These are phyloP conservation scores for Hylaea fasciaria DNA, from an alignment of 2,888 invertebrate species.

Conservation along the genomic window DNA sequence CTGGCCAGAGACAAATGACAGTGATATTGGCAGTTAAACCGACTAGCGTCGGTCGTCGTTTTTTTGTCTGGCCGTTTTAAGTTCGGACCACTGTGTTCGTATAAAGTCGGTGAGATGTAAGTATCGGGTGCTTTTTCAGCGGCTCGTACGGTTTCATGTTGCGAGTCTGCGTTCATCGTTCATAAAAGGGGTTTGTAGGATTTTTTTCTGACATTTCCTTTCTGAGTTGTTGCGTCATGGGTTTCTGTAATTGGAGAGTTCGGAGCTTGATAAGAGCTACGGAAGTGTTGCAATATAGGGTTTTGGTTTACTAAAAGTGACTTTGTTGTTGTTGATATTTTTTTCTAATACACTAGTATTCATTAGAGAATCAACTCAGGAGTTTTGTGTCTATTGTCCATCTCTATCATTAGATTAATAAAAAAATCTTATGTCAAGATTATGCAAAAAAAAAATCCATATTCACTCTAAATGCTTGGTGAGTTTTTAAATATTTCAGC, in stretches of 20 bases:
- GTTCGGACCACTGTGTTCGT: constrained; percentile 52
- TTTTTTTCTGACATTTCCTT: constrained; percentile 4
- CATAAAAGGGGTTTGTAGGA: constrained; percentile 12
- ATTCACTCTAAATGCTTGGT: too few relatives aligned
- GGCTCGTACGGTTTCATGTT: constrained; percentile 24
- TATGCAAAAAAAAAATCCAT: too few relatives aligned
- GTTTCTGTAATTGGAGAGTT: constrained; percentile 18
- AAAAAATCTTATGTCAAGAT: too few relatives aligned
- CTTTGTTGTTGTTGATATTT: background rate
- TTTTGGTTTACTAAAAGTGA: background rate
- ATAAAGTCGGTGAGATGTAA: constrained; percentile 45
- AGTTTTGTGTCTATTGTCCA: too few relatives aligned
- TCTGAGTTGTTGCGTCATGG: constrained; percentile 8
- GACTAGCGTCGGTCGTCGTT: constrained; percentile 51
- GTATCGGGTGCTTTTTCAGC: constrained; percentile 28
- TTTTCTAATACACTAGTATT: too few relatives aligned
- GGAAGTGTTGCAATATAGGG: background rate
- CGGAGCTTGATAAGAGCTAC: background rate
- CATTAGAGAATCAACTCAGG: too few relatives aligned
- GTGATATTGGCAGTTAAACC: constrained; percentile 73
- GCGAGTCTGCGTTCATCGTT: constrained; percentile 16
- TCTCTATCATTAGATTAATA: too few relatives aligned
- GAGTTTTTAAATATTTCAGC: too few relatives aligned
- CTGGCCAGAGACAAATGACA: constrained; percentile 69
- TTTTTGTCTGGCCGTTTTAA: constrained; percentile 59